Conservation (phyloP, 2,888 invertebrate species). For the Camptogramma bilineatum region DNA sequence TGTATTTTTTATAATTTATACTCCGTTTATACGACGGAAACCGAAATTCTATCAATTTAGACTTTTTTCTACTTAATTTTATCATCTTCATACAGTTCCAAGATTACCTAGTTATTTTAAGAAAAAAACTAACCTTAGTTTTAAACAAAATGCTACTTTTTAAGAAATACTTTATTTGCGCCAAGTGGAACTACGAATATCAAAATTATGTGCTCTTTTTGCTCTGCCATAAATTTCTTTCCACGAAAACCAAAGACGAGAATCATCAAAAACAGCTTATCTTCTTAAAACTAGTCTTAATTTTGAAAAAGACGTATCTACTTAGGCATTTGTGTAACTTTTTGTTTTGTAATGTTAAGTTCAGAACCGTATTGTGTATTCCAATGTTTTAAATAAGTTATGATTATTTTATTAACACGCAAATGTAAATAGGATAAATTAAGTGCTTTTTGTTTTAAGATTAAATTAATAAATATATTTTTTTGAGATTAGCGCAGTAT, state of each 20-base stretch:
- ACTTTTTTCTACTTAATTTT: constrained; percentile 13
- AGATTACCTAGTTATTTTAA: constrained; percentile 4
- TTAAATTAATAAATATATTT: constrained; percentile 41
- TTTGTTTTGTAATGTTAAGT: constrained; percentile 27
- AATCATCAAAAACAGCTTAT: constrained; percentile 41
- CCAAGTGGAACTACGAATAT: background rate
- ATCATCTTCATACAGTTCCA: constrained; percentile 2
- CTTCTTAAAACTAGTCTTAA: constrained; percentile 49
- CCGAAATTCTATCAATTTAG: background rate
- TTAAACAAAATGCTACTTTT: constrained; percentile 4
- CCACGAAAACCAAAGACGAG: constrained; percentile 62
- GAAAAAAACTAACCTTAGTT: constrained; percentile 7
- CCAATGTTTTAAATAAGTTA: constrained; percentile 26
- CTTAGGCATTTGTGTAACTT: constrained; percentile 26
- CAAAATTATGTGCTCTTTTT: constrained; percentile 1
- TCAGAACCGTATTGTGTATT: constrained; percentile 22
- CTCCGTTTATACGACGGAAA: constrained; percentile 34
- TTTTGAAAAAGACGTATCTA: constrained; percentile 34
- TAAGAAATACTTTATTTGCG: background rate
- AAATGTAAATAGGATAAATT: constrained; percentile 24
- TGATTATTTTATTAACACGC: constrained; percentile 16
- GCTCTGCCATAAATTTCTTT: constrained; percentile 36
- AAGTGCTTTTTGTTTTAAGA: constrained; percentile 21
- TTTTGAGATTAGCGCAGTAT: constrained; percentile 65
- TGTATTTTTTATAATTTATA: constrained; percentile 30